phyloP scores from a whole-genome alignment of 2,113 vertebrate genomes.

The Reinhardtius hippoglossoides region DNA sequence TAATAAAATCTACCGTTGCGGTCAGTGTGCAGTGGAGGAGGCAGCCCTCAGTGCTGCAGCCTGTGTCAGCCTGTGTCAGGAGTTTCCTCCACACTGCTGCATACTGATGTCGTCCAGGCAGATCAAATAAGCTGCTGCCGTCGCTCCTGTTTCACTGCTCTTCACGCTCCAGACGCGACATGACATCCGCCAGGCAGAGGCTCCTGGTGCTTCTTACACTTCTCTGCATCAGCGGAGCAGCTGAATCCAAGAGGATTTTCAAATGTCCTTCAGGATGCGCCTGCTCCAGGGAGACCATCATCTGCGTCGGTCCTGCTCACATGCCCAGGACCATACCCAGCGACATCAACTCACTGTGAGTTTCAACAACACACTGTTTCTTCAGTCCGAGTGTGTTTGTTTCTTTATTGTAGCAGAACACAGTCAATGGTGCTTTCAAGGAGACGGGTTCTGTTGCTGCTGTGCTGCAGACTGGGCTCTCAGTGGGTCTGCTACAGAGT shows the following conservation, averaged over 20 bases:
- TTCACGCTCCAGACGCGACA: conserved; percentile 53
- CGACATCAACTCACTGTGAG: conserved; percentile 94
- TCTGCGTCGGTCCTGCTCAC: conserved; percentile 89
- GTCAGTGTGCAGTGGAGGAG: neutral
- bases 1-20: neutral
- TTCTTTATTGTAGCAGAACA: neutral
- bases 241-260: conserved; percentile 79
- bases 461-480: conserved; percentile 27
- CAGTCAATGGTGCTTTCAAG: conserved; percentile 4
- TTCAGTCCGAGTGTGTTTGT: too few relatives aligned
- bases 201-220: conserved; percentile 48
- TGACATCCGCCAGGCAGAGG: conserved; percentile 56
- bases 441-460: neutral
- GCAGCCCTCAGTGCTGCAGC: conserved; percentile 73
- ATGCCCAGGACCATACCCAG: conserved; percentile 88
- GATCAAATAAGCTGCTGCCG: conserved; percentile 27
- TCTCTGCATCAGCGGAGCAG: conserved; percentile 49
- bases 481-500: conserved; percentile 21
- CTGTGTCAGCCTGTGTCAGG: conserved; percentile 74
- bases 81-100: conserved; percentile 60
- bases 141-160: neutral
- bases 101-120: conserved; percentile 55
- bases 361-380: conserved; percentile 7
- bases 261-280: conserved; percentile 92
- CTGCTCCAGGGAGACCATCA: conserved; percentile 92